A percentile compares a stretch with the other conserved stretches of the same genome.
Conservation (phyloP, 2,888 invertebrate species). For the Drosophila mimica region DNA sequence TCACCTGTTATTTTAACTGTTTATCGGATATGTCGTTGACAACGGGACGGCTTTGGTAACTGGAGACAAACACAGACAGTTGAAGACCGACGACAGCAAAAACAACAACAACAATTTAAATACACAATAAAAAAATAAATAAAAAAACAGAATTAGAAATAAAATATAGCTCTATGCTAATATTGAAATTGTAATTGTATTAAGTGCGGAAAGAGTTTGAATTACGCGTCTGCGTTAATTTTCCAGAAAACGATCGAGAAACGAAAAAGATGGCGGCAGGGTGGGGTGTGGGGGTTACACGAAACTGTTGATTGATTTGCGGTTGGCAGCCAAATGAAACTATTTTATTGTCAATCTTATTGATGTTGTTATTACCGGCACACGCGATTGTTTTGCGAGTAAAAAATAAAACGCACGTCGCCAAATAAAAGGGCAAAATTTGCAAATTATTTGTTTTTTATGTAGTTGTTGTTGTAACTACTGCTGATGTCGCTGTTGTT, state of each 20-base stretch:
- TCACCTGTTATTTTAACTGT: conserved; percentile 60
- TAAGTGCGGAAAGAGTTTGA: conserved; percentile 50
- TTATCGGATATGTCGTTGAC: conserved; percentile 63
- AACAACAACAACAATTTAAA: conserved; percentile 25
- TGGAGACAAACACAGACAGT: conserved; percentile 48
- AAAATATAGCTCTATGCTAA: conserved; percentile 26
- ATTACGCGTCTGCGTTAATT: conserved; percentile 44
- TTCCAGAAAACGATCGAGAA: conserved; percentile 16
- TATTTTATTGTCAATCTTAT: conserved; percentile 22
- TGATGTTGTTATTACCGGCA: conserved; percentile 39
- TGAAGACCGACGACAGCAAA: conserved; percentile 9
- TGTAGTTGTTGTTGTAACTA: conserved; percentile 12
- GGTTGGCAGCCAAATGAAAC: conserved; percentile 54
- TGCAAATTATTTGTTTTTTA: conserved; percentile 9
- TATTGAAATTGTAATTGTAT: conserved; percentile 35
- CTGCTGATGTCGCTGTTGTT: conserved; percentile 1
- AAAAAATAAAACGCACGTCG: conserved; percentile 1
- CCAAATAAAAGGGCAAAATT: conserved; percentile 7
- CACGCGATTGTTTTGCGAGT: conserved; percentile 26
- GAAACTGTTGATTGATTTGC: conserved; percentile 74
- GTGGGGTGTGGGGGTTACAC: neutral
- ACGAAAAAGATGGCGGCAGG: neutral
- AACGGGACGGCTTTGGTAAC: conserved; percentile 63
- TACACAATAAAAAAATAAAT: conserved; percentile 2
- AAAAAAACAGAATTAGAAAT: neutral